These are phyloP conservation scores for Chaetoderma sp. DNA, from an alignment of 2,888 invertebrate species.

Conservation along the genomic window DNA sequence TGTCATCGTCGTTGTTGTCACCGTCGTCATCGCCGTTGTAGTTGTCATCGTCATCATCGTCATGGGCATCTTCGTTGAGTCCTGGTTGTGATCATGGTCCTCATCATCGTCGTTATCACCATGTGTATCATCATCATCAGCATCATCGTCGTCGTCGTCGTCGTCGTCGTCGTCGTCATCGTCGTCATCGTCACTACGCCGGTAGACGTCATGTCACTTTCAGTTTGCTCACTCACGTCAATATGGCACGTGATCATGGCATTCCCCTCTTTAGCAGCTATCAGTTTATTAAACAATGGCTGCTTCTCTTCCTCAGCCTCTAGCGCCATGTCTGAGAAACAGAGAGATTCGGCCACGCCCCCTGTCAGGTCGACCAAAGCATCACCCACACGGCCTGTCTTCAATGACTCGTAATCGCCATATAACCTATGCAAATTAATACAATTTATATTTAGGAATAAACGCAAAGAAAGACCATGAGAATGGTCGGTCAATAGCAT, in stretches of 20 bases:
- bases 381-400: constrained; percentile 73
- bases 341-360: constrained; percentile 74
- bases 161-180: no score
- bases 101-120: no score
- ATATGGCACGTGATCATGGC: constrained; percentile 75
- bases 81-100: no score
- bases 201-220: background rate
- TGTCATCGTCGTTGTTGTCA: no score
- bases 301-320: constrained; percentile 57
- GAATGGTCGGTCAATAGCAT: background rate
- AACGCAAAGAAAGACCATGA: background rate
- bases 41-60: no score
- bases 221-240: constrained; percentile 70
- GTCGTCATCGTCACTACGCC: no score
- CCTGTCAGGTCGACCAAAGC: constrained; percentile 75
- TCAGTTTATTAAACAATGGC: constrained; percentile 71
- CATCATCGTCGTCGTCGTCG: no score
- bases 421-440: no score
- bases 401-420: constrained; percentile 74
- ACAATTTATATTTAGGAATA: constrained; percentile 15
- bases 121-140: no score
- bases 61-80: no score
- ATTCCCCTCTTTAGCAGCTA: constrained; percentile 71
- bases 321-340: constrained; percentile 49
- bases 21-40: no score